Percentiles rank a stretch among this genome's conserved stretches.
Evolutionary conservation across 2,888 invertebrate genomes (phyloP).

Genomic region (Xylota sylvarum): DNA sequence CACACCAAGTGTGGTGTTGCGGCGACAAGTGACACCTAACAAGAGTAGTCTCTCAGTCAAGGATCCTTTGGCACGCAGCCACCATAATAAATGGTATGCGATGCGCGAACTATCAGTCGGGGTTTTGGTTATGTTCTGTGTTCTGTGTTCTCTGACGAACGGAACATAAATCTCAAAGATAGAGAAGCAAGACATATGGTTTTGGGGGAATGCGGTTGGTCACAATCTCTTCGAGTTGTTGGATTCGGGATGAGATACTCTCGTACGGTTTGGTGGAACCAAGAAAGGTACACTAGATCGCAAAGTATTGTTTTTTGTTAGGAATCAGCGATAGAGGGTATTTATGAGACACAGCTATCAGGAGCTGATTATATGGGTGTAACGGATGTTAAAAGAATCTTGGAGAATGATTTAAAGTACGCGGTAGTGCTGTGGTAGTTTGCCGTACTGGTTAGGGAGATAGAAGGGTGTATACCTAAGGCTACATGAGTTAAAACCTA

Average conservation of each 20-base stretch:
- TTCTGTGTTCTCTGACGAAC: conserved; percentile 10
- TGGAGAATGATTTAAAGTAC: too few species aligned
- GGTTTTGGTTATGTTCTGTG: neutral
- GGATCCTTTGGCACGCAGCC: conserved; percentile 18
- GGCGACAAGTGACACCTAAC: conserved; percentile 63
- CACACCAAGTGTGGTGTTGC: conserved; percentile 44
- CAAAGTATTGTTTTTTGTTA: conserved; percentile 1
- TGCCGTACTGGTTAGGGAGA: too few species aligned
- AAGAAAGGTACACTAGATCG: neutral
- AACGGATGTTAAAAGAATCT: too few species aligned
- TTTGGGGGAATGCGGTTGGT: conserved; percentile 6
- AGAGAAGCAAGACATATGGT: conserved; percentile 42
- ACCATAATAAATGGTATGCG: conserved; percentile 48
- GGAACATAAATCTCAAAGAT: conserved; percentile 62
- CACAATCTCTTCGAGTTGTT: neutral
- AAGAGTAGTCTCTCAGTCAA: conserved; percentile 40
- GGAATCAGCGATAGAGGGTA: neutral
- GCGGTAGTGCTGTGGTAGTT: too few species aligned
- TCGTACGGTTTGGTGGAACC: neutral
- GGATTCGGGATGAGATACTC: conserved; percentile 24
- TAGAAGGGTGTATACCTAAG: too few species aligned
- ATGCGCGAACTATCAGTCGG: conserved; percentile 25
- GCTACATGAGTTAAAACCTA: too few species aligned
- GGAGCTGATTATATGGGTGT: neutral
- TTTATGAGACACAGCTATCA: neutral